Evolutionary conservation across 2,888 invertebrate genomes (phyloP).

Genomic region (Pyrochroa serraticornis): DNA sequence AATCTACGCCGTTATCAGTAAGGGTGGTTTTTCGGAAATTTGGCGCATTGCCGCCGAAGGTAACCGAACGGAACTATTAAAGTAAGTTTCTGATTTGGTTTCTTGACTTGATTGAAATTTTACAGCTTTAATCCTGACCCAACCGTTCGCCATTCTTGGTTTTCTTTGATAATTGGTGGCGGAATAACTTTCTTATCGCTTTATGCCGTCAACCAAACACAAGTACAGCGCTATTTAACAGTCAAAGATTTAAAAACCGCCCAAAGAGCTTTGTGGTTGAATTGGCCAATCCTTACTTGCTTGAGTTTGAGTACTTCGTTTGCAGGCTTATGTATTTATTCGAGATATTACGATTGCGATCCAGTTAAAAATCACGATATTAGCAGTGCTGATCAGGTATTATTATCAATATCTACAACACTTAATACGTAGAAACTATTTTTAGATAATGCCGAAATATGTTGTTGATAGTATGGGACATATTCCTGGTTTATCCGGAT

Average conservation of each 20-base stretch:
- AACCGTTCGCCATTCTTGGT: slow-evolving; percentile 83
- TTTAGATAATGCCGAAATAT: slow-evolving; percentile 73
- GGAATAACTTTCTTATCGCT: slow-evolving; percentile 78
- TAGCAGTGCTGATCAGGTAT: slow-evolving; percentile 69
- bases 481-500: slow-evolving; percentile 81
- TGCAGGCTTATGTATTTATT: slow-evolving; percentile 81
- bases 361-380: slow-evolving; percentile 71
- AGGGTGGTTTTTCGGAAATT: slow-evolving; percentile 73
- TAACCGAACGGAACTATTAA: slow-evolving; percentile 72
- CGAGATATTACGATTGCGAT: slow-evolving; percentile 83
- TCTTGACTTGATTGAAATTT: slow-evolving; percentile 25
- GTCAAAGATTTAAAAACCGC: slow-evolving; percentile 73
- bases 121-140: slow-evolving; percentile 78
- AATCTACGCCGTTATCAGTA: slow-evolving; percentile 71
- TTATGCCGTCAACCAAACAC: slow-evolving; percentile 89
- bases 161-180: slow-evolving; percentile 82
- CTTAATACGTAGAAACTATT: slow-evolving; percentile 20
- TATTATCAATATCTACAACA: not conserved
- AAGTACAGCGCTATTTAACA: slow-evolving; percentile 75
- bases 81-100: slow-evolving; percentile 57
- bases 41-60: slow-evolving; percentile 74
- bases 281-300: slow-evolving; percentile 77
- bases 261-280: slow-evolving; percentile 77
- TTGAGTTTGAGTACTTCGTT: slow-evolving; percentile 75
- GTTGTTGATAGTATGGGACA: slow-evolving; percentile 76